Percentiles rank a stretch among this genome's conserved stretches.
Conservation (phyloP, 2,797 vertebrate genomes). For the Adrianichthys oophorus region DNA sequence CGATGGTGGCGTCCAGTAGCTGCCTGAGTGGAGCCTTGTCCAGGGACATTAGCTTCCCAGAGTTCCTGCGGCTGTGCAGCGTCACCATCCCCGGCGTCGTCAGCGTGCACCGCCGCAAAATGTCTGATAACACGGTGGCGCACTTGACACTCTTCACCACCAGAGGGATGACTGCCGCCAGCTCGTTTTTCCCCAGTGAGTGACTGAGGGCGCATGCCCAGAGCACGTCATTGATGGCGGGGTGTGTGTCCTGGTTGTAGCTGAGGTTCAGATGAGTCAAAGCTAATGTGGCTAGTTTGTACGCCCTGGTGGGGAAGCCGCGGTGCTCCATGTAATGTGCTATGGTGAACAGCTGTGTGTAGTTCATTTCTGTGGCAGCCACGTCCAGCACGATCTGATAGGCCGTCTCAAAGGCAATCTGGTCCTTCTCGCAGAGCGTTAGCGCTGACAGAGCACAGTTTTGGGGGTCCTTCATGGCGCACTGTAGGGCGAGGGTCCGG, state of each 20-base stretch:
- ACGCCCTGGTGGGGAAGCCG: constrained; percentile 93
- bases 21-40: constrained; percentile 96
- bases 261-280: constrained; percentile 98
- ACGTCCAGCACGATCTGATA: constrained; percentile 98
- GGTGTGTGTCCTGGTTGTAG: constrained; percentile 98
- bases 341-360: constrained; percentile 97
- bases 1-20: constrained; percentile 95
- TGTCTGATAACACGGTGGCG: constrained; percentile 97
- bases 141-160: constrained; percentile 99
- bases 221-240: constrained; percentile 96
- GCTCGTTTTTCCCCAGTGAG: constrained; percentile 96
- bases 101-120: constrained; percentile 94
- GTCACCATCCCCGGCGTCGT: constrained; percentile 93
- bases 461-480: constrained; percentile 98
- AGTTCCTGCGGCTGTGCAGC: constrained; percentile 94
- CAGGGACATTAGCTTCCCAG: constrained; percentile 96
- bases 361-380: constrained; percentile 93
- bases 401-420: constrained; percentile 97
- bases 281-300: constrained; percentile 94
- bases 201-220: constrained; percentile 98
- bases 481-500: constrained; percentile 92
- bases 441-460: constrained; percentile 95
- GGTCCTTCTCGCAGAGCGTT: constrained; percentile 97
- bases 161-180: constrained; percentile 93
- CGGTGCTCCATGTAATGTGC: constrained; percentile 98